Evolutionary conservation across 2,888 invertebrate species (phyloP).

Genomic region (Drosophila ustulata): DNA sequence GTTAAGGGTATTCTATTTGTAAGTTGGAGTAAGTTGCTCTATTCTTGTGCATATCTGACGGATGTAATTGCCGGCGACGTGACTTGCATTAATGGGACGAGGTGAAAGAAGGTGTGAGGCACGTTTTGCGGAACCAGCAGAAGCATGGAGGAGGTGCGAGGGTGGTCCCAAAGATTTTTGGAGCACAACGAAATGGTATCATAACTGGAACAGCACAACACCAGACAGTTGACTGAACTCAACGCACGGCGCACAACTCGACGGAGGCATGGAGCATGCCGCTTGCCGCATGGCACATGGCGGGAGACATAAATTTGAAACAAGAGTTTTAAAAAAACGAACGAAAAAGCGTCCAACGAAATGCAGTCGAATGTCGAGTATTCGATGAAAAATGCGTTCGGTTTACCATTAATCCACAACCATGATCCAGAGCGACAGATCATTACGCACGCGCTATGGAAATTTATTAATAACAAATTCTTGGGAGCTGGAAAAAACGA

Average conservation of each 20-base stretch:
- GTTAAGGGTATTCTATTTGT: conserved; percentile 19
- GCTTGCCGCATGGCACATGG: conserved; percentile 42
- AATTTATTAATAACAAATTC: conserved; percentile 79
- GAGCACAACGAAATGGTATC: conserved; percentile 72
- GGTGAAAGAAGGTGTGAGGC: conserved; percentile 38
- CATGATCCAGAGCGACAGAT: conserved; percentile 81
- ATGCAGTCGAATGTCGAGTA: conserved; percentile 59
- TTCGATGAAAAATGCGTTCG: conserved; percentile 78
- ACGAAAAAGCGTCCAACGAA: conserved; percentile 38
- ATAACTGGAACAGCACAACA: conserved; percentile 60
- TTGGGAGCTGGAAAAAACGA: conserved; percentile 6
- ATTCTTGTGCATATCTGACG: conserved; percentile 52
- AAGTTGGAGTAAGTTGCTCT: conserved; percentile 13
- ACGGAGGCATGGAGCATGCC: conserved; percentile 29
- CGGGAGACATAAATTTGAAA: conserved; percentile 51
- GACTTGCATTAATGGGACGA: conserved; percentile 55
- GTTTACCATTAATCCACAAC: conserved; percentile 82
- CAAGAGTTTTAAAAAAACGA: conserved; percentile 26
- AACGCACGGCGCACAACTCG: conserved; percentile 31
- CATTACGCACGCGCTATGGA: conserved; percentile 81
- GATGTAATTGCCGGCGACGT: conserved; percentile 60
- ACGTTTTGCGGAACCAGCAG: conserved; percentile 61
- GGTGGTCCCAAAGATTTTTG: conserved; percentile 46
- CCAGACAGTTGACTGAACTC: conserved; percentile 71
- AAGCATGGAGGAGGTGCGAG: conserved; percentile 3